Base-by-base conservation (phyloP, 1,140 invertebrate species). In the Ceratina japonica region DNA sequence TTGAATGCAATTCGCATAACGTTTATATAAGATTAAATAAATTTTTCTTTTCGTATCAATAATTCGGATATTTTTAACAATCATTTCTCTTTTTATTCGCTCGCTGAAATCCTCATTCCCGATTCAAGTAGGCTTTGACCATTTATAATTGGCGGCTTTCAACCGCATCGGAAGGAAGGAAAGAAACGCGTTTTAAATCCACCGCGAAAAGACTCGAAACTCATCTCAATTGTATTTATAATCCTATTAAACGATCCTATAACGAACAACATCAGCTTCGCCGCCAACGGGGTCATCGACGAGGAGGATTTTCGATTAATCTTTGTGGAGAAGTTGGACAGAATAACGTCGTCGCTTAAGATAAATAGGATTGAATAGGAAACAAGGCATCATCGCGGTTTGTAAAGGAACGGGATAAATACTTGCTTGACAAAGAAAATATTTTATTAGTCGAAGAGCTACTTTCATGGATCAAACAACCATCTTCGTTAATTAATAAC, bases 391-490 rank as follows among this genome's bases (percentile, higher is more conserved):
- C 22, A 58, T 68, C 20, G 71, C 71, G 37, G 58, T 0, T 8
- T 5, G 3, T 0, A 13, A 12, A 61, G 27, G 13, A 20, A 22
- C 8, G n/a, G 15, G 24, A 61, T 63, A 77, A 77, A 71, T 24
- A 63, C 20, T 56, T 49, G 27, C 62, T 63, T 44, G 27, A 63
- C 75, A 63, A 77, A 63, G 68, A 68, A 72, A 77, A 72, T 13
- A 58, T 71, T 72, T 24, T 20, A 24, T 63, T 49, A 71, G 58
- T 56, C 68, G 62, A 44, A 70, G 37, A 77, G 75, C 75, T 68
- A 71, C 68, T 77, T 58, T 77, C 75, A 44, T 68, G 65, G 51
- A 74, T 79, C 51, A 76, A 74, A 20, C 69, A 79, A 75, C 72
- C 13, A 65, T 10, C 18, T 52, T 27, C 31, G 24, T 75, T 58